phyloP scores from a whole-genome alignment of 2,888 invertebrate species.

The Tetragonisca angustula region DNA sequence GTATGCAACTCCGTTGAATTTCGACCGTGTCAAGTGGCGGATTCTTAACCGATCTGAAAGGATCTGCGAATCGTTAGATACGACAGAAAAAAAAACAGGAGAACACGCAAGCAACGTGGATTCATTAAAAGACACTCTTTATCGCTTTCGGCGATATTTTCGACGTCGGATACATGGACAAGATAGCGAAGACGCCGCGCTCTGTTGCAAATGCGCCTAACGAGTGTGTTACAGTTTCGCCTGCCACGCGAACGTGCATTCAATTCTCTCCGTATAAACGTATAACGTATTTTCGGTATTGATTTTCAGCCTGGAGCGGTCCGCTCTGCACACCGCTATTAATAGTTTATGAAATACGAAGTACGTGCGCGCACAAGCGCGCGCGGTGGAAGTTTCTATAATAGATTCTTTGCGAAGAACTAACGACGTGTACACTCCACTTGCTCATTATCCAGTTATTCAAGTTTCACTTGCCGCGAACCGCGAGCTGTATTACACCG shows the following conservation, averaged over 20 bases:
- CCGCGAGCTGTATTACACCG: not conserved
- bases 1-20: not conserved
- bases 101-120: not conserved
- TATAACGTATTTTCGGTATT: not conserved
- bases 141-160: not conserved
- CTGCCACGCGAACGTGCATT: too few species aligned
- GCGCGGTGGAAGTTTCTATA: not conserved
- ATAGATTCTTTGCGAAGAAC: not conserved
- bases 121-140: slow-evolving; percentile 19
- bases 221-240: not conserved
- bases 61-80: slow-evolving; percentile 8
- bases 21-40: slow-evolving; percentile 10
- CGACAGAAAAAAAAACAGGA: not conserved
- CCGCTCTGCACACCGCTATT: not conserved
- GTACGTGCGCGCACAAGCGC: not conserved
- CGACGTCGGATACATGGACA: not conserved
- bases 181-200: not conserved
- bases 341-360: not conserved
- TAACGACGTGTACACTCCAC: slow-evolving; percentile 13
- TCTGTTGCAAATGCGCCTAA: not conserved
- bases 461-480: not conserved
- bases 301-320: not conserved
- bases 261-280: not conserved
- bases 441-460: slow-evolving; percentile 6
- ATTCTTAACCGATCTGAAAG: slow-evolving; percentile 4